Base-by-base conservation (phyloP, 1,140 invertebrate species). In the Diprion similis region DNA sequence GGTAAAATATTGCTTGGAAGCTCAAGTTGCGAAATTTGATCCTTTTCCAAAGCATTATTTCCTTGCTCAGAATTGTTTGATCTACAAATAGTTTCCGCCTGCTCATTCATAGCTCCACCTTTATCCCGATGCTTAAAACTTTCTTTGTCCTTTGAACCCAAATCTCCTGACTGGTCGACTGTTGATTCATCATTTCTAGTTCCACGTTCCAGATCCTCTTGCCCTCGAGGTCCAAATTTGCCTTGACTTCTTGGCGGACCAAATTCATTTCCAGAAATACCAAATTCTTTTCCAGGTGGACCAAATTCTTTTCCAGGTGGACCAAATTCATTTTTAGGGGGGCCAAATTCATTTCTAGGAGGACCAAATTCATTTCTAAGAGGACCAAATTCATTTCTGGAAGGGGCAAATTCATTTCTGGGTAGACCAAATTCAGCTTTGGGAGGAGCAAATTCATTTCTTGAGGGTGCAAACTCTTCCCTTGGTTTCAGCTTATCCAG, bases 161-260 rank as follows among this genome's bases (percentile, higher is more conserved):
- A 68, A 18, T 59, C 9, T 59, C 6, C 51, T 59, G 51, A 17
- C 51, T 59, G 51, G 9, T 59, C 51, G n/a, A 0, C 51, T 17
- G n/a, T 9, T 59, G 11, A 8, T 15, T 17, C 8, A 13, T 59
- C 51, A 15, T 59, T 59, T 15, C n/a, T 59, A 59, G 11, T 59
- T 15, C n/a, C n/a, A 59, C n/a, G 71, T 15, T 78, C 77, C n/a
- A 81, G 82, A 13, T 81, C 78, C 70, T 76, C 76, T 13, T 15
- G 72, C 15, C 74, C 77, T 68, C 71, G 72, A 64, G 67, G 37
- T 13, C 73, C 68, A 48, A 74, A 73, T 47, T 80, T 73, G 67
- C 71, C 71, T 13, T 18, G 47, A 68, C 77, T 77, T 70, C 76
- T 73, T 59, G 70, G 71, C 73, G 76, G 73, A 6, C 51, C 51